Evolutionary conservation across 2,888 invertebrate species (phyloP).

Genomic region (Parasteatoda lunata): DNA sequence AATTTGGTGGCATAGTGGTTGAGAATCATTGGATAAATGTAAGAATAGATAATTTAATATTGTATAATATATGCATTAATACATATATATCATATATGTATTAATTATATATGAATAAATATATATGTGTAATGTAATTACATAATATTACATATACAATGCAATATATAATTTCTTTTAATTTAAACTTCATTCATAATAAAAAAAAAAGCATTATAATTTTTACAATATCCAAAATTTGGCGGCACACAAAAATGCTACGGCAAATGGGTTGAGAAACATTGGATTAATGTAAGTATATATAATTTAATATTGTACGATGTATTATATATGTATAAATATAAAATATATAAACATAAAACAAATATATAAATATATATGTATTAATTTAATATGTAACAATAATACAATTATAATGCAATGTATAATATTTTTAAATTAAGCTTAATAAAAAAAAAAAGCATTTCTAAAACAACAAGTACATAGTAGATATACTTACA

Average conservation of each 20-base stretch:
- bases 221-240: neutral
- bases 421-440: no score
- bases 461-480: neutral
- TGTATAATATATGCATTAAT: no score
- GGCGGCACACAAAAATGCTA: neutral
- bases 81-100: no score
- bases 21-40: no score
- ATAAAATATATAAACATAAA: neutral
- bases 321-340: no score
- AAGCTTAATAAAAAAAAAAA: no score
- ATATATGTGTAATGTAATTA: neutral
- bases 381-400: no score
- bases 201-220: neutral
- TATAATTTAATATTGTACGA: neutral
- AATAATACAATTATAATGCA: no score
- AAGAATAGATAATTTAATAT: no score
- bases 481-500: slow-evolving; percentile 76
- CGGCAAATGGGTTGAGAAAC: neutral
- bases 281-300: neutral
- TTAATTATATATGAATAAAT: no score
- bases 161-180: neutral
- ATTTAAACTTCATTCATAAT: neutral
- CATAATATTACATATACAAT: neutral
- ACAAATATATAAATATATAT: neutral
- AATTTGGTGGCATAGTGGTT: no score